Conservation (phyloP, 2,113 vertebrate genomes). For the Austrofundulus limnaeus region DNA sequence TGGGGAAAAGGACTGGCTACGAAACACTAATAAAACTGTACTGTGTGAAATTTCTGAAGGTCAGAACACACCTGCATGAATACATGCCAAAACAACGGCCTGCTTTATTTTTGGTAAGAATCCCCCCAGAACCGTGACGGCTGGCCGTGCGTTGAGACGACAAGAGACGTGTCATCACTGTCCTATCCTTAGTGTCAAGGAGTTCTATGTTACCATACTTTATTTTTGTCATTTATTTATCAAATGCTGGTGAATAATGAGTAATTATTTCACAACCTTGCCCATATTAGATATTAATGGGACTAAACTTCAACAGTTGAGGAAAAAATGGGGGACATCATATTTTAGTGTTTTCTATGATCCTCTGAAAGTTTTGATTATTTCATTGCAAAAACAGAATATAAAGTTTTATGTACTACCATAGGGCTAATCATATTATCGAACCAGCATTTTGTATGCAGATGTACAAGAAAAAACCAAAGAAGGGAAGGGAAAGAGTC, state of each 20-base stretch:
- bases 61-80: background rate
- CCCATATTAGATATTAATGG: too few relatives aligned
- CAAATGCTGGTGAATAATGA: too few relatives aligned
- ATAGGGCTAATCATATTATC: slow-evolving; percentile 1
- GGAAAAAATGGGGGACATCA: too few relatives aligned
- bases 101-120: background rate
- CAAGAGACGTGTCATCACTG: background rate
- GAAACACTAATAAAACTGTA: background rate
- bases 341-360: too few relatives aligned
- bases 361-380: too few relatives aligned
- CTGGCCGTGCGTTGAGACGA: background rate
- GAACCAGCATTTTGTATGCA: slow-evolving; percentile 17
- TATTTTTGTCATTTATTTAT: too few relatives aligned
- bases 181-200: too few relatives aligned
- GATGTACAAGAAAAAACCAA: background rate
- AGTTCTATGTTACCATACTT: too few relatives aligned
- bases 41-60: background rate
- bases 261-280: too few relatives aligned
- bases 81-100: background rate
- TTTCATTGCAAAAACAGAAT: too few relatives aligned
- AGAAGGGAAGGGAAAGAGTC: background rate
- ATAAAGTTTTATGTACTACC: too few relatives aligned
- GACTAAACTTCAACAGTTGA: too few relatives aligned
- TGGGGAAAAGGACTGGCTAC: background rate
- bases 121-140: background rate